A percentile compares a stretch with the other conserved stretches of the same genome.
These are phyloP conservation scores for Dynastes maya DNA, from an alignment of 2,888 invertebrate species.

Conservation along the genomic window DNA sequence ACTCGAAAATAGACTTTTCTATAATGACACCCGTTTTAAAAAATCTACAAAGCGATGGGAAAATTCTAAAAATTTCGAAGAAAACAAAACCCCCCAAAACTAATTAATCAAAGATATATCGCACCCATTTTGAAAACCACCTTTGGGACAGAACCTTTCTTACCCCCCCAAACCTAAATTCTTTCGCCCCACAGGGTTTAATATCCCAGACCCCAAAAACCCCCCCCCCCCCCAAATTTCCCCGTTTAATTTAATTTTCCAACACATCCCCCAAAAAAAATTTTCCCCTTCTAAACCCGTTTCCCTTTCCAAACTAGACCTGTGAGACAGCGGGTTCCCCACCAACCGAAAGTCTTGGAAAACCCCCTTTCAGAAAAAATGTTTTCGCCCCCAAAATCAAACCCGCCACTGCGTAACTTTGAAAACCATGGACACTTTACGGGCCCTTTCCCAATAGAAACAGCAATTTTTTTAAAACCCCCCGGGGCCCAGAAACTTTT, in stretches of 20 bases:
- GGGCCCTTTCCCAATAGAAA: neutral
- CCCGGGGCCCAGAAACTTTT: neutral
- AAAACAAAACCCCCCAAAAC: too few relatives aligned
- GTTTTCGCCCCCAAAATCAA: neutral
- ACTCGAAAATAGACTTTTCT: neutral
- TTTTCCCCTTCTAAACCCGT: constrained; percentile 2
- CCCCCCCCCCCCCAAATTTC: too few relatives aligned
- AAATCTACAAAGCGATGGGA: neutral
- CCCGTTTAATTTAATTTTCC: too few relatives aligned
- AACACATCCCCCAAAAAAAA: too few relatives aligned
- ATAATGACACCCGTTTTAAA: constrained; percentile 27
- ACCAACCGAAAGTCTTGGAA: constrained; percentile 18
- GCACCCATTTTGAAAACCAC: too few relatives aligned
- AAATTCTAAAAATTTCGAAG: neutral
- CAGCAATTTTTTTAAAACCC: neutral
- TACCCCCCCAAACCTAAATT: too few relatives aligned
- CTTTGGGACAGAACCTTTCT: neutral
- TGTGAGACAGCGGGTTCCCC: neutral
- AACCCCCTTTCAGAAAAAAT: neutral
- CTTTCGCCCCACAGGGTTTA: too few relatives aligned
- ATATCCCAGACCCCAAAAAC: too few relatives aligned
- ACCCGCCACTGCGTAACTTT: too few relatives aligned
- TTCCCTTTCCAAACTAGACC: constrained; percentile 19
- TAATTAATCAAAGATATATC: neutral
- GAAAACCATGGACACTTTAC: constrained; percentile 18